Percentiles rank a stretch among this genome's conserved stretches.
phyloP scores from a whole-genome alignment of 2,113 vertebrate genomes.

The Etheostoma cragini region DNA sequence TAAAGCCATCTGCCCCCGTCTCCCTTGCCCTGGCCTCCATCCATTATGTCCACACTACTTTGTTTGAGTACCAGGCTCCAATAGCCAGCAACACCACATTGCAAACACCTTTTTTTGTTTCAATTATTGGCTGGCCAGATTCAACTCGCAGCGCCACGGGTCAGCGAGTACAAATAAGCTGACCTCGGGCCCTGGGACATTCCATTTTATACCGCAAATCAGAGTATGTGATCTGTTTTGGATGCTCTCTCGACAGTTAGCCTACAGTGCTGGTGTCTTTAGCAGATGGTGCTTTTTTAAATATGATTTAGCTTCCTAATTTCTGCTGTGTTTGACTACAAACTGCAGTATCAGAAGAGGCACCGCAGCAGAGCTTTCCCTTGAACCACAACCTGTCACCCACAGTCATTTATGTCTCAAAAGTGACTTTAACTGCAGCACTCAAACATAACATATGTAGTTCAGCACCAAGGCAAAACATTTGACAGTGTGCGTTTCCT shows the following conservation, averaged over 20 bases:
- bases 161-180: conserved; percentile 71
- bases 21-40: conserved; percentile 66
- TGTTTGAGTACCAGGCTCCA: conserved; percentile 77
- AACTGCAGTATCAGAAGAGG: neutral
- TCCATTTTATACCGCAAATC: conserved; percentile 50
- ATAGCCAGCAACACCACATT: conserved; percentile 64
- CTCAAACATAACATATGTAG: neutral
- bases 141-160: conserved; percentile 56
- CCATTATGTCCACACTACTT: conserved; percentile 78
- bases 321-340: conserved; percentile 23
- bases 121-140: conserved; percentile 71
- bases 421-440: conserved; percentile 2
- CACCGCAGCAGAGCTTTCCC: neutral
- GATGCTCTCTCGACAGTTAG: conserved; percentile 61
- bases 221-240: conserved; percentile 64
- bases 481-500: neutral
- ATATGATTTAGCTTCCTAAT: conserved; percentile 30
- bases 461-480: neutral
- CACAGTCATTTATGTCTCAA: neutral
- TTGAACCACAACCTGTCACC: conserved; percentile 13
- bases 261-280: conserved; percentile 61
- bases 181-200: conserved; percentile 57
- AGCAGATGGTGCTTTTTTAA: conserved; percentile 65
- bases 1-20: conserved; percentile 73
- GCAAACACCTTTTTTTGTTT: conserved; percentile 75